Percentiles rank a stretch among this genome's conserved stretches.
These are phyloP conservation scores for Microhierax caerulescens DNA, from an alignment of 2,797 vertebrate species.

Conservation along the genomic window DNA sequence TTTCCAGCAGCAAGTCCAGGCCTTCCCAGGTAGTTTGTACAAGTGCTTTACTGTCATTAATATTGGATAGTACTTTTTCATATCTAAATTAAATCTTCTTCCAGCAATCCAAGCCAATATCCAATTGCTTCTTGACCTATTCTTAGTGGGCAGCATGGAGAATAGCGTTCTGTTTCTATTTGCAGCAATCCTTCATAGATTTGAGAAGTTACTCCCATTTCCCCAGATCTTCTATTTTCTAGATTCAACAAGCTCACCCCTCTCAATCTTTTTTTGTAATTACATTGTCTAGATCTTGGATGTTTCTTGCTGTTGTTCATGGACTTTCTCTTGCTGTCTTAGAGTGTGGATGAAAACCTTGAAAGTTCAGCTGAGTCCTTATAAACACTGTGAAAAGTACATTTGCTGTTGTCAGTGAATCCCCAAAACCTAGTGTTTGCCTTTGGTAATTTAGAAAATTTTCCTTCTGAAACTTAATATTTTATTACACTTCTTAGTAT, in stretches of 20 bases:
- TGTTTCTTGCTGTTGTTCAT: background rate
- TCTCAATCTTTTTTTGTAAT: background rate
- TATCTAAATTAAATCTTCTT: conserved; percentile 44
- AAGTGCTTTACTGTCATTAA: background rate
- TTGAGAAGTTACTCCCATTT: background rate
- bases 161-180: background rate
- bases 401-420: background rate
- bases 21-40: background rate
- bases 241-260: background rate
- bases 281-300: background rate
- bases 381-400: background rate
- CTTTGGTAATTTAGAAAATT: background rate
- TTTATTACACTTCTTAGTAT: background rate
- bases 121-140: background rate
- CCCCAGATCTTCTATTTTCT: background rate
- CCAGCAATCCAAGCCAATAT: background rate
- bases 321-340: background rate
- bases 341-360: background rate
- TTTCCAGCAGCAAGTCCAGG: background rate
- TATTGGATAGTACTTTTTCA: background rate
- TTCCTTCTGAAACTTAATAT: background rate
- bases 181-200: background rate
- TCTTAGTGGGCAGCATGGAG: background rate
- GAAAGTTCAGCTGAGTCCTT: background rate
- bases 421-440: background rate